Conservation (phyloP, 1,140 invertebrate genomes). For the Spodoptera litura region DNA sequence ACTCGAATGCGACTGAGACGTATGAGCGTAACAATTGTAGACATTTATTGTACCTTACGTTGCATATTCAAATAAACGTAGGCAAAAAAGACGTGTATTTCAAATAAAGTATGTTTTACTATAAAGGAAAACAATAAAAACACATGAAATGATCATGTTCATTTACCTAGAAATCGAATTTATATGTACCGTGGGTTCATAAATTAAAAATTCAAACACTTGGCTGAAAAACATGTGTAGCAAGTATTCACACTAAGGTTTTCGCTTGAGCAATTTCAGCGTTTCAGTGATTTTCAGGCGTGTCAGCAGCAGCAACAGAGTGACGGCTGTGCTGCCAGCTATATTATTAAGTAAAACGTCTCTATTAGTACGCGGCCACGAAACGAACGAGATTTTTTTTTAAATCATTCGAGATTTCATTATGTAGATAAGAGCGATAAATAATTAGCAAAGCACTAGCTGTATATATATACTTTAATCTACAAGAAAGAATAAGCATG, state of each 20-base stretch:
- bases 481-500: too few relatives aligned
- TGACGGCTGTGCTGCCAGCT: slow-evolving; percentile 39
- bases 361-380: slow-evolving; percentile 26
- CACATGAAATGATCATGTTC: too few relatives aligned
- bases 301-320: slow-evolving; percentile 42
- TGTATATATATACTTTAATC: too few relatives aligned
- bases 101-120: too few relatives aligned
- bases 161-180: too few relatives aligned
- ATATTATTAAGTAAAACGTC: slow-evolving; percentile 44
- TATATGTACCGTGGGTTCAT: too few relatives aligned
- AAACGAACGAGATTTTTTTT: neutral
- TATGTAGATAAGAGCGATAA: neutral
- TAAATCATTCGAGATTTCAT: neutral
- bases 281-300: slow-evolving; percentile 43
- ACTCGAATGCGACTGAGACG: neutral
- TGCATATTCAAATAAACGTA: neutral
- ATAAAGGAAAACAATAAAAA: too few relatives aligned
- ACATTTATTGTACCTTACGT: neutral
- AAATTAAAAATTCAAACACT: neutral
- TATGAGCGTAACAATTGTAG: slow-evolving; percentile 8
- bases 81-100: too few relatives aligned
- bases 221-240: slow-evolving; percentile 1
- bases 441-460: too few relatives aligned
- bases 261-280: slow-evolving; percentile 35
- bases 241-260: slow-evolving; percentile 12